Evolutionary conservation across 2,888 invertebrate genomes (phyloP).

Genomic region (Creontiades dilutus): DNA sequence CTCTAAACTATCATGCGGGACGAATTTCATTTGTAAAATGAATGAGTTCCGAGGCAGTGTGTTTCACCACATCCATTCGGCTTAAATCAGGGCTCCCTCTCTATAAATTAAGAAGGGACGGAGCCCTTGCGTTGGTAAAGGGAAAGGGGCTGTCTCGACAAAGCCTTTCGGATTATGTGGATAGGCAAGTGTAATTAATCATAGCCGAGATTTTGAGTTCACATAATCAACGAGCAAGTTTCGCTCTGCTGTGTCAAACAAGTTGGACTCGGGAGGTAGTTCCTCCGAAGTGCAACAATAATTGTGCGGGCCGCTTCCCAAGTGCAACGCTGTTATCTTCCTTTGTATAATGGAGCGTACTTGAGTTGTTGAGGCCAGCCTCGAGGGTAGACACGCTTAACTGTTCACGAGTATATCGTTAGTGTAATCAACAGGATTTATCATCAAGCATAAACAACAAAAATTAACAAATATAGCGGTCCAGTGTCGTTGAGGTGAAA

Average conservation of each 20-base stretch:
- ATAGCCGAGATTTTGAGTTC: constrained; percentile 50
- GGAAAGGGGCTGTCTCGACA: background rate
- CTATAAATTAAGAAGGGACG: constrained; percentile 49
- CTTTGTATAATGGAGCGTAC: constrained; percentile 31
- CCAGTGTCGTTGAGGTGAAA: too few species aligned
- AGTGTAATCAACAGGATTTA: too few species aligned
- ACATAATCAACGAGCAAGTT: constrained; percentile 54
- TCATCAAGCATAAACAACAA: too few species aligned
- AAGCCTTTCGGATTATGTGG: constrained; percentile 56
- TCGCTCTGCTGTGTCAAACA: constrained; percentile 52
- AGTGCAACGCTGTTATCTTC: constrained; percentile 34
- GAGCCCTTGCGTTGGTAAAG: constrained; percentile 23
- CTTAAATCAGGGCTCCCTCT: constrained; percentile 7
- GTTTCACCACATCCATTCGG: constrained; percentile 21
- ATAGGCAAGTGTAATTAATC: constrained; percentile 63
- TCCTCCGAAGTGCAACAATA: constrained; percentile 8
- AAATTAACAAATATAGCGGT: too few species aligned
- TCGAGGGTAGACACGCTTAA: too few species aligned
- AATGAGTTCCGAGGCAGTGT: background rate
- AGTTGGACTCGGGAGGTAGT: constrained; percentile 46
- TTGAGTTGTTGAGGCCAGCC: background rate
- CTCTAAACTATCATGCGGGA: background rate
- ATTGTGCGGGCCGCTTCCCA: background rate
- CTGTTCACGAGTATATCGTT: too few species aligned
- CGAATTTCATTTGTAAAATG: background rate